Conservation (phyloP, 2,797 vertebrate genomes). For the Philypnodon macrostomus region DNA sequence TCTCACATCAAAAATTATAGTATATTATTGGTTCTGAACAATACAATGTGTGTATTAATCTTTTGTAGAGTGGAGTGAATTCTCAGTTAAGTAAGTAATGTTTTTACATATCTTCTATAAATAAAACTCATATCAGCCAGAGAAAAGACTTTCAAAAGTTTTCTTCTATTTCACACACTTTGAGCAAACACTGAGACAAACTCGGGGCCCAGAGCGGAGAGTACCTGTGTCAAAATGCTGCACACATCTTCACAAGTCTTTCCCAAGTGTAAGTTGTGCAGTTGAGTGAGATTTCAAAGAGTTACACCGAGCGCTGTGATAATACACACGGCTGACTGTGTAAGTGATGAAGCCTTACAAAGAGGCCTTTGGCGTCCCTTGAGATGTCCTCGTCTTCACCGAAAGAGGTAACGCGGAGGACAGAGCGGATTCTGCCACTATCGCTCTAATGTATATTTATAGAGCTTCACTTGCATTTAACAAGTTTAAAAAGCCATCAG, state of each 20-base stretch:
- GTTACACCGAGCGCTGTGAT: conserved; percentile 69
- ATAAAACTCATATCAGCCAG: conserved; percentile 16
- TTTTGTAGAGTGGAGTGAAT: neutral
- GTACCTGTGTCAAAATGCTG: conserved; percentile 68
- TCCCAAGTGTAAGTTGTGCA: conserved; percentile 58
- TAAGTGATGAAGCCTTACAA: conserved; percentile 72
- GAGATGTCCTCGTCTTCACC: conserved; percentile 65
- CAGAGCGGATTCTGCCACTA: conserved; percentile 47
- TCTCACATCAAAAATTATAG: neutral
- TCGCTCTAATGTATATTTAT: conserved; percentile 72
- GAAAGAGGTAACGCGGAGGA: conserved; percentile 72
- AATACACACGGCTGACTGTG: conserved; percentile 62
- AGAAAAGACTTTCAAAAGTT: conserved; percentile 41
- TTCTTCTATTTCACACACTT: conserved; percentile 44
- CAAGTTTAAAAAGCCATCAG: conserved; percentile 63
- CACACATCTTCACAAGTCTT: conserved; percentile 64
- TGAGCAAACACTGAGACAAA: conserved; percentile 35
- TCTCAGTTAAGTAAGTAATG: conserved; percentile 14
- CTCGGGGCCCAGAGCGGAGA: conserved; percentile 52
- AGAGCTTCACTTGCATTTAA: conserved; percentile 60
- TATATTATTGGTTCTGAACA: neutral
- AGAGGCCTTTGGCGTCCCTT: conserved; percentile 67
- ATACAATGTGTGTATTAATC: conserved; percentile 5
- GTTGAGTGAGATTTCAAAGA: conserved; percentile 69
- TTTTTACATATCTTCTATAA: conserved; percentile 13